Percentiles rank a stretch among this genome's conserved stretches.
Evolutionary conservation across 1,140 invertebrate species (phyloP).

Genomic region (Dendroctonus ponderosae): DNA sequence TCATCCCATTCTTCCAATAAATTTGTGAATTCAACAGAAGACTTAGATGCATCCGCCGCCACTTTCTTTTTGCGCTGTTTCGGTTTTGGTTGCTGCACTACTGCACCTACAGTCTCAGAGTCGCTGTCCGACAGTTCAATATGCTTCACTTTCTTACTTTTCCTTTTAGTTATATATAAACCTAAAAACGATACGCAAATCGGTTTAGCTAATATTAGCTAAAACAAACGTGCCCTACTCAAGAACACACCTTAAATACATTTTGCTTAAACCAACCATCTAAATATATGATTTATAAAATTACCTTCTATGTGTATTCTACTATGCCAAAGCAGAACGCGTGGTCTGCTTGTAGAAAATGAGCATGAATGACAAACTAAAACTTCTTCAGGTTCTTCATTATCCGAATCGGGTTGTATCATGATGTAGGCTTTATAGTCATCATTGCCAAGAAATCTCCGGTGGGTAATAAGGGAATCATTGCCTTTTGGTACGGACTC

Average conservation of each 20-base stretch:
- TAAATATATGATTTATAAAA: too few relatives aligned
- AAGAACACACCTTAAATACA: too few relatives aligned
- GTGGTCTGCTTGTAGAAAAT: constrained; percentile 64
- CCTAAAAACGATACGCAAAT: too few relatives aligned
- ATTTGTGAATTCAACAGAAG: constrained; percentile 38
- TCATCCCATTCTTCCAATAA: constrained; percentile 51
- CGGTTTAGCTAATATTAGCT: too few relatives aligned
- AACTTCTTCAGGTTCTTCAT: constrained; percentile 38
- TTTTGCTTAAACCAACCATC: too few relatives aligned
- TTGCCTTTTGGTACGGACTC: constrained; percentile 23
- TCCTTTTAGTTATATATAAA: neutral
- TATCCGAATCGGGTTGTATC: constrained; percentile 47
- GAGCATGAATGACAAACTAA: constrained; percentile 66
- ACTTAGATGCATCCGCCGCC: constrained; percentile 12
- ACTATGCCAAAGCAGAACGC: constrained; percentile 68
- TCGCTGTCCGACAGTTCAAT: neutral
- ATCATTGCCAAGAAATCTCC: constrained; percentile 56
- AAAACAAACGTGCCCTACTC: too few relatives aligned
- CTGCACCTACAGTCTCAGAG: constrained; percentile 16
- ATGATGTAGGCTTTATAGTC: constrained; percentile 65
- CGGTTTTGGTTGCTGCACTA: constrained; percentile 25
- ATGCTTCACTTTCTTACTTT: constrained; percentile 15
- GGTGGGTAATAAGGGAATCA: constrained; percentile 52
- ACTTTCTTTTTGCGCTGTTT: constrained; percentile 18
- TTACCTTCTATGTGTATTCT: constrained; percentile 56